Conservation (phyloP, 2,888 invertebrate genomes). For the Tuta absoluta region DNA sequence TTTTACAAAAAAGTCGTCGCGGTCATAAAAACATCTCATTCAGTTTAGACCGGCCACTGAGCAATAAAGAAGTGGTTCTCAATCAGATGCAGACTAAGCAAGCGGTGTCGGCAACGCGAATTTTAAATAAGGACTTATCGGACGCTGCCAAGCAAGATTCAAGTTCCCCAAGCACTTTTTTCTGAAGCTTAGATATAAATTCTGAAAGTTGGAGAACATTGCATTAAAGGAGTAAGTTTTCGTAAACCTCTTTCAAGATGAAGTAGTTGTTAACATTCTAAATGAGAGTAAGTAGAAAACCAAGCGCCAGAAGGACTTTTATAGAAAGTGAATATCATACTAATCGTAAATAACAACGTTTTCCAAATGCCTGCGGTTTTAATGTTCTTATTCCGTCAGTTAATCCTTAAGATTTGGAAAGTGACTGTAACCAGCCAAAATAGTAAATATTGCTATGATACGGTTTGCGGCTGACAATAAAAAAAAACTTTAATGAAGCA, state of each 20-base stretch:
- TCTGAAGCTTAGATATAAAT: conserved; percentile 7
- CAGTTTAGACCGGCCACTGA: conserved; percentile 23
- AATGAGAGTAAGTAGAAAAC: background rate
- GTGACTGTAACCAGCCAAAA: background rate
- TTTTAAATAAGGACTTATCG: conserved; percentile 20
- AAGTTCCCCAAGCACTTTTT: conserved; percentile 11
- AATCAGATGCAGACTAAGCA: conserved; percentile 26
- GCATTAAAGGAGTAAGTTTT: background rate
- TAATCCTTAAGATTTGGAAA: background rate
- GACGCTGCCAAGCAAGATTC: conserved; percentile 16
- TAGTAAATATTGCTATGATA: background rate
- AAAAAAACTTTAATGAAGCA: background rate
- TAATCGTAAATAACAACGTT: no score
- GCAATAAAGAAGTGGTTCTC: conserved; percentile 28
- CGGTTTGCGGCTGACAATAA: background rate
- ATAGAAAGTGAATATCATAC: background rate
- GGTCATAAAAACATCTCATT: conserved; percentile 17
- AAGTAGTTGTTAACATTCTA: background rate
- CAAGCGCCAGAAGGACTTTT: background rate
- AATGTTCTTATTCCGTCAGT: no score
- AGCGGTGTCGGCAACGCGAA: conserved; percentile 18
- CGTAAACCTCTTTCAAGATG: no score
- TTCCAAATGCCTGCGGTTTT: no score
- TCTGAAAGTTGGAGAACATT: background rate
- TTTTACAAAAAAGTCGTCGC: background rate